Base-by-base conservation (phyloP, 2,797 vertebrate genomes). In the Oreonectes daqikongensis region DNA sequence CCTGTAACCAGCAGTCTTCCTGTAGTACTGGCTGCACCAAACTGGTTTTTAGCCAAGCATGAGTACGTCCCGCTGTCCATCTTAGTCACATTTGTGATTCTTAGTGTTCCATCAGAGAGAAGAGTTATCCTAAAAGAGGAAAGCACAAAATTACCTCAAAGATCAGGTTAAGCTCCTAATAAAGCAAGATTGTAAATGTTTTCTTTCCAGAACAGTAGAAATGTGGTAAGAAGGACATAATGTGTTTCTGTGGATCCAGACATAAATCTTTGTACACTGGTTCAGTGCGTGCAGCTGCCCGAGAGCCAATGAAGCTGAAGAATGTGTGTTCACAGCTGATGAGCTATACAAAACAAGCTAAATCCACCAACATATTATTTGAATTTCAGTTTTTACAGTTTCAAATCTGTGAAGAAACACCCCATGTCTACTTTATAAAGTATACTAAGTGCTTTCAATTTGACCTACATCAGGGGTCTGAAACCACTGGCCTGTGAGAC, bases 31-130 rank as follows among this genome's bases (percentile, higher is more conserved):
- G 96, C 95, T 86, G 92, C 90, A 79, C 96, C 96, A 87, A 98
- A 98, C 87, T 94, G 94, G 90, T 98, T 98, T 87, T 93, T 91
- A 24, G 97, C 97, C 73, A 94, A 88, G 85, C 97, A 98, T 0
- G 92, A 96, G 77, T 97, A 98, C 83, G 89, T 93, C 82, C 96
- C 97, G 52, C 93, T 91, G 66, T 98, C 97, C 1, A 71, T 92
- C 88, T 94, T 97, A 81, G 94, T 96, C 86, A 97, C 93, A 5
- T 97, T 98, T 85, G 90, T 86, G 67, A 98, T 92, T 85, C 88
- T 90, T 48, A 98, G 86, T 0, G 94, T 95, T 89, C 96, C 96
- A 70, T 97, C 95, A 77, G 94, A 86, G n/a, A 94, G 86, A 10
- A 97, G 88, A 0, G 76, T 90, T 85, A 95, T 88, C 90, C 97